Base-by-base conservation (phyloP, 1,140 invertebrate genomes). In the Anoplolepis gracilipes region DNA sequence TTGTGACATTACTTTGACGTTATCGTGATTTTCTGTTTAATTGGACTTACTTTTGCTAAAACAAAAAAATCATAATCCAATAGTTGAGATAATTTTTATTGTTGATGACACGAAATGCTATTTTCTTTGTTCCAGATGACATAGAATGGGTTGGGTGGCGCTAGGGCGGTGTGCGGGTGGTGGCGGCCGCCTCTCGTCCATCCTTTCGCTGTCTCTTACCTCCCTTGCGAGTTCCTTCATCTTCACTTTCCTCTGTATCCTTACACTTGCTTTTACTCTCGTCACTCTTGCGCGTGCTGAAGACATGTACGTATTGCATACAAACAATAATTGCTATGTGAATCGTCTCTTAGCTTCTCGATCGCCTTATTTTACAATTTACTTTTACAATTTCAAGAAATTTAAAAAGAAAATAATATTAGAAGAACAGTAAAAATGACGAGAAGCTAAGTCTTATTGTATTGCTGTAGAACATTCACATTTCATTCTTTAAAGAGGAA, bases 131-230 rank as follows among this genome's bases (percentile, higher is more conserved):
- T 95, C 84, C 93, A 95, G 94, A 95, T 95, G 94, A 95, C 94
- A 94, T 95, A 95, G 94, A 94, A 95, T 95, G 94, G 94, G 94
- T 94, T 95, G 94, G 94, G 94, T 92, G 94, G 93, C 92, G 94
- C 92, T 95, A 93, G 94, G 93, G 92, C 94, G 93, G 93, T 94
- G 92, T 94, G 92, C 93, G 92, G 93, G 94, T 94, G n/a, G n/a
- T n/a, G 91, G 93, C 91, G 87, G 92, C 93, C 93, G 93, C 93
- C 92, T 94, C 90, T 94, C 93, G 93, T 93, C 94, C 91, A 93
- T 94, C 90, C 92, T 94, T 88, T 95, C 94, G 92, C 93, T 95
- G 92, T 94, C 94, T 94, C 92, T 94, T 92, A 94, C 94, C 92
- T 94, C 94, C 92, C 92, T 94, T 76, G 91, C 91, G 90, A 94